Evolutionary conservation across 1,140 invertebrate species (phyloP), one percentile per base, ranked within the genome.

Genomic region (Tachypleus tridentatus): DNA sequence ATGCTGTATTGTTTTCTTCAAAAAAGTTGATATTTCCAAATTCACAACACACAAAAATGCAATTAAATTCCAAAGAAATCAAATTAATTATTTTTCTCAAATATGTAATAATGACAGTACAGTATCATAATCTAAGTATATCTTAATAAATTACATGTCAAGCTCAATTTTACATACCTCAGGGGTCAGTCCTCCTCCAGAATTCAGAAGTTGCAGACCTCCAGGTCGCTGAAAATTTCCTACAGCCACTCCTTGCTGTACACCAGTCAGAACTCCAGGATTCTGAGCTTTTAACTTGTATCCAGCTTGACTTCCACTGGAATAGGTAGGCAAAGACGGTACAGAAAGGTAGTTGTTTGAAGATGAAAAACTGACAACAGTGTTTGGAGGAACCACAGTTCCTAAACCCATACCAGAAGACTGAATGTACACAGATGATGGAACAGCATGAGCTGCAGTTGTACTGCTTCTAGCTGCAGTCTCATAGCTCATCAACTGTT

Each of bases 401-500:
- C 61, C 49, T 57, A 64, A 65, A 49, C 61, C 60, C 51, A 70
- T 63, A 65, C 63, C 67, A 49, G 29, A 29, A 29, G 29, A 29
- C 29, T 29, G 29, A 29, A 29, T 29, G 29, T 29, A 29, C 29
- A 29, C 29, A 29, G 29, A 29, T 29, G 29, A 29, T 29, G 29
- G 76, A 65, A 77, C 78, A 69, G 73, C 76, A 69, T 58, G 64
- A 66, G 62, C 62, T 60, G 49, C 11, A 4, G 70, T 60, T 9
- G 65, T 62, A 9, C 63, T 50, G n/a, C 61, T 58, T 51, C 66
- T 72, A 65, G 61, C 72, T 74, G 83, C 82, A 72, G 84, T 87
- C 75, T 84, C 84, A 70, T 81, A 86, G 70, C 86, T 86, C 90
- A 94, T 94, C 66, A 96, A 78, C 72, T 88, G 88, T 74, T 90